phyloP scores from a whole-genome alignment of 1,140 invertebrate species.

The Tigriopus japonicus region DNA sequence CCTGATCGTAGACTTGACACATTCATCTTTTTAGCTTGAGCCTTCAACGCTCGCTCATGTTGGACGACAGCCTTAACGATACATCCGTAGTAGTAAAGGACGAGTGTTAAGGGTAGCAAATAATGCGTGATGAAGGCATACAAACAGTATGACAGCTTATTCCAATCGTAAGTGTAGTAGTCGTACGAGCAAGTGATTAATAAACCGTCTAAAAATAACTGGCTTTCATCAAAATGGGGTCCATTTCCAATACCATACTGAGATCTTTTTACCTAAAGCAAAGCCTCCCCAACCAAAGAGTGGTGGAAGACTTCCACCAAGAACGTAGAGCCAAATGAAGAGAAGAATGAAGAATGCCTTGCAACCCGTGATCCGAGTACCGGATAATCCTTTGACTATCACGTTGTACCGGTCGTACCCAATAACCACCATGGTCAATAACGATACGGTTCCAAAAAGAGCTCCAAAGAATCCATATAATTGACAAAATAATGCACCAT shows the following conservation, averaged over 20 bases:
- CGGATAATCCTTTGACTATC: constrained; percentile 22
- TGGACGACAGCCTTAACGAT: constrained; percentile 28
- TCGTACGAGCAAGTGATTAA: constrained; percentile 3
- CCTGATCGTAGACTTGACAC: constrained; percentile 22
- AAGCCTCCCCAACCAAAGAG: constrained; percentile 23
- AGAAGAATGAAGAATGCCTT: constrained; percentile 19
- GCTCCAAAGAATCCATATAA: constrained; percentile 17
- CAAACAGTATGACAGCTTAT: background rate
- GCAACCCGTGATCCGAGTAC: constrained; percentile 19
- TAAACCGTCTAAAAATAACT: background rate
- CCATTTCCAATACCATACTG: too few species aligned
- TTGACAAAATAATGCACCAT: constrained; percentile 39
- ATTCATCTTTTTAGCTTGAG: constrained; percentile 28
- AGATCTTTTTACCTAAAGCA: constrained; percentile 16
- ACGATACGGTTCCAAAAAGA: constrained; percentile 21
- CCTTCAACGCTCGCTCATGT: constrained; percentile 29
- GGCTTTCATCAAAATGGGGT: too few species aligned
- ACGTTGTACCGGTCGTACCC: constrained; percentile 24
- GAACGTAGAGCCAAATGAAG: constrained; percentile 20
- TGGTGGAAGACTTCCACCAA: constrained; percentile 20
- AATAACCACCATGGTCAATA: constrained; percentile 22
- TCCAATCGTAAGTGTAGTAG: constrained; percentile 1
- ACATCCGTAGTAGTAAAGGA: constrained; percentile 26
- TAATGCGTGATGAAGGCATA: constrained; percentile 17
- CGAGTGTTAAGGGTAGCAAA: constrained; percentile 19